phyloP scores from a whole-genome alignment of 2,888 invertebrate species.

The Trachelus troglodyta region DNA sequence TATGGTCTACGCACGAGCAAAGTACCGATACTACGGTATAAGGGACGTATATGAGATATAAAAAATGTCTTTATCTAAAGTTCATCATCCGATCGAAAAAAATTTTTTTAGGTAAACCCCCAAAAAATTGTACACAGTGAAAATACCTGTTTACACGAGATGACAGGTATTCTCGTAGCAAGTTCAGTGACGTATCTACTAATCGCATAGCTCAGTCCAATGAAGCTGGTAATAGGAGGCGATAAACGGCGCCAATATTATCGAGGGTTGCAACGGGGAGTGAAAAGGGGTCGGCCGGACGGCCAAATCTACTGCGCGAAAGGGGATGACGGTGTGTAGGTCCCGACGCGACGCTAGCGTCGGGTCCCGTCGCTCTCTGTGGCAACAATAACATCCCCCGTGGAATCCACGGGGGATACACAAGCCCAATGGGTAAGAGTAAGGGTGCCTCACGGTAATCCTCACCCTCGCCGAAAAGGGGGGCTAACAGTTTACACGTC shows the following conservation, averaged over 20 bases:
- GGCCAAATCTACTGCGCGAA: not conserved
- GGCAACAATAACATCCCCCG: slow-evolving; percentile 63
- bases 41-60: too few relatives aligned
- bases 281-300: too few relatives aligned
- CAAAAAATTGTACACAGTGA: too few relatives aligned
- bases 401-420: slow-evolving; percentile 44
- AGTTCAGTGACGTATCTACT: slow-evolving; percentile 55
- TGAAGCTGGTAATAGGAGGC: slow-evolving; percentile 61
- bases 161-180: too few relatives aligned
- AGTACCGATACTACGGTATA: too few relatives aligned
- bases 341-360: slow-evolving; percentile 14
- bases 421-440: slow-evolving; percentile 35
- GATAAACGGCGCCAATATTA: slow-evolving; percentile 61
- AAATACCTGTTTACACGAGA: too few relatives aligned
- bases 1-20: too few relatives aligned
- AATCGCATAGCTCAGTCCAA: slow-evolving; percentile 60
- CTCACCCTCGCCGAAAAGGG: slow-evolving; percentile 50
- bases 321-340: slow-evolving; percentile 27
- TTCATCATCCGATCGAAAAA: too few relatives aligned
- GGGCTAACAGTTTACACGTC: slow-evolving; percentile 62
- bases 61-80: too few relatives aligned
- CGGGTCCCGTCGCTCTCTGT: slow-evolving; percentile 27
- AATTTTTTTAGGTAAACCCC: too few relatives aligned
- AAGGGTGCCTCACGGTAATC: slow-evolving; percentile 48
- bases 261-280: slow-evolving; percentile 41